Conservation (phyloP, 2,797 vertebrate genomes). For the Muscicapa comitata region DNA sequence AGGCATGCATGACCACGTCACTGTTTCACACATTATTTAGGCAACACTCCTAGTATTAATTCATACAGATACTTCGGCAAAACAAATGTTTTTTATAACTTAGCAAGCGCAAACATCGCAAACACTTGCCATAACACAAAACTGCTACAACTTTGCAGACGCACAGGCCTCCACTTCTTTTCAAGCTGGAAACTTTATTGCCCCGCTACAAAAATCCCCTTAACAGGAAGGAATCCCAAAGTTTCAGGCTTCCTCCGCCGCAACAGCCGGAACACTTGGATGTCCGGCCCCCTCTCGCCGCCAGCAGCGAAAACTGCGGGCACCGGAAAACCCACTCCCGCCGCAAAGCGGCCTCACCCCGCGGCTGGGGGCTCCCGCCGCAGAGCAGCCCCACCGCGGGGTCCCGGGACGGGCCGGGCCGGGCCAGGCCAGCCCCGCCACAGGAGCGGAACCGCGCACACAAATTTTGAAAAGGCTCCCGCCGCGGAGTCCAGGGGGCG, state of each 20-base stretch:
- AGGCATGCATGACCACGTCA: accelerated
- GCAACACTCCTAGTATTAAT: background rate
- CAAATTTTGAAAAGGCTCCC: background rate
- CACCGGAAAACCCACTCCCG: background rate
- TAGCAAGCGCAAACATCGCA: background rate
- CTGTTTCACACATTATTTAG: background rate
- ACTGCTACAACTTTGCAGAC: background rate
- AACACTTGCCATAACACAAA: accelerated
- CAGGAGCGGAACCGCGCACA: accelerated
- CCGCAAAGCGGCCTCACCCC: background rate
- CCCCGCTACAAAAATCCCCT: accelerated
- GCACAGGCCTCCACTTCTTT: background rate
- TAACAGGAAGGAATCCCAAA: too few relatives aligned
- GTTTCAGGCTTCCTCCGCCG: background rate
- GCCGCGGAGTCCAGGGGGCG: background rate
- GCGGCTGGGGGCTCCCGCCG: too few relatives aligned
- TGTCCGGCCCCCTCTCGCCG: accelerated
- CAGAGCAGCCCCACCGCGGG: accelerated
- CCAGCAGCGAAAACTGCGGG: background rate
- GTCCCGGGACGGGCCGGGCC: too few relatives aligned
- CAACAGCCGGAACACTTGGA: accelerated
- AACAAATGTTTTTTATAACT: accelerated
- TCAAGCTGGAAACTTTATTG: background rate
- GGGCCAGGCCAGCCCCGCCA: too few relatives aligned
- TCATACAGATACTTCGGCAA: background rate